These are phyloP conservation scores for Tiliacea aurago DNA, from an alignment of 2,888 invertebrate genomes.

Conservation along the genomic window DNA sequence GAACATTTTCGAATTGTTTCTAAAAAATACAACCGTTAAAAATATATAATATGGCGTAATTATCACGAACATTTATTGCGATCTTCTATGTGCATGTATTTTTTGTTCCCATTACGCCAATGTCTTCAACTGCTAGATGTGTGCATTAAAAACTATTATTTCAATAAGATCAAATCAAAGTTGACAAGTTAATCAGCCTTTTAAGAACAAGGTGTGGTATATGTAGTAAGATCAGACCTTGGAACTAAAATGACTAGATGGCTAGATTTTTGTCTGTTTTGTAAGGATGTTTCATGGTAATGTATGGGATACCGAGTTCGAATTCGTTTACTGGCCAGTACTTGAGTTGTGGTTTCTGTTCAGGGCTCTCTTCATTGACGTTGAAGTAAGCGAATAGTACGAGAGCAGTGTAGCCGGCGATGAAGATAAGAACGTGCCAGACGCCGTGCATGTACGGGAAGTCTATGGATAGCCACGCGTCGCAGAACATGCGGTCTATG, in stretches of 20 bases:
- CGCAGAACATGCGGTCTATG: constrained; percentile 94
- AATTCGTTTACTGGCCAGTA: constrained; percentile 95
- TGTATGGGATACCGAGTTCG: constrained; percentile 94
- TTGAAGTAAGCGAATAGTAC: constrained; percentile 95
- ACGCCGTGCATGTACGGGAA: constrained; percentile 96
- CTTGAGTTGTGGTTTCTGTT: constrained; percentile 92
- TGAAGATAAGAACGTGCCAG: constrained; percentile 96
- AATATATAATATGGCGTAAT: constrained; percentile 20
- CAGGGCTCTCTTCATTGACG: constrained; percentile 93
- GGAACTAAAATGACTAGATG: constrained; percentile 77
- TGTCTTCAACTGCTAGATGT: constrained; percentile 14
- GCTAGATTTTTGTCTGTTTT: constrained; percentile 85
- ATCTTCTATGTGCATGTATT: background rate
- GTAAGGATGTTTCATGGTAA: constrained; percentile 91
- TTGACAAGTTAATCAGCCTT: constrained; percentile 57
- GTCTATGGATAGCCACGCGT: constrained; percentile 94
- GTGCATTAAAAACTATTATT: constrained; percentile 10
- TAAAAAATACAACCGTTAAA: constrained; percentile 10
- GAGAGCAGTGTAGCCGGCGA: constrained; percentile 94
- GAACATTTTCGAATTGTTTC: constrained; percentile 9
- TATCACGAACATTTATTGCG: background rate
- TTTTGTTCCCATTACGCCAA: constrained; percentile 2
- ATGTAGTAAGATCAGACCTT: constrained; percentile 19
- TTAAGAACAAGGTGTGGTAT: constrained; percentile 26
- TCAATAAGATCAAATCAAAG: constrained; percentile 22